Base-by-base conservation (phyloP, 2,888 invertebrate genomes). In the Xiphydria camelus region DNA sequence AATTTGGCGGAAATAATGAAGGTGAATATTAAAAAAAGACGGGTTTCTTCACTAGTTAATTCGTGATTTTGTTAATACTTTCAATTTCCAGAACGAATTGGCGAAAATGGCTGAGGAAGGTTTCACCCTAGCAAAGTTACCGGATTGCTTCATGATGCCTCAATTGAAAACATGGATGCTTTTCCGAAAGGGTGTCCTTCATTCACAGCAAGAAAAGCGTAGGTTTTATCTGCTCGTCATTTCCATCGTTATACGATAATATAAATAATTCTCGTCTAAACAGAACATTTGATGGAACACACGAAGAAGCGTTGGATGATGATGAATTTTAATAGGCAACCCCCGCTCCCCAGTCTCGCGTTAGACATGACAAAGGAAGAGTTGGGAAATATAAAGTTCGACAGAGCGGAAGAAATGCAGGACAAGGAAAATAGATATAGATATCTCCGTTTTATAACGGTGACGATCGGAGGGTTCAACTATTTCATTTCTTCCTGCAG, bases 121-220 rank as follows among this genome's bases (percentile, higher is more conserved):
- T 23, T 73, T 62, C 35, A 7, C 65, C 7, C 67, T 73, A 18
- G 64, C 73, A 2, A 69, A 64, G 36, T 48, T 74, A 38, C 73
- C 73, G 1, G 53, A 57, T 22, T 68, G 64, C 40, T 44, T 66
- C 41, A 49, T 54, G 29, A 59, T 74, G 49, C 73, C 73, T 1
- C 68, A 71, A 41, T 41, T 74, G 15, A 54, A 50, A 41, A 58
- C 58, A 4, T 74, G 73, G 73, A 53, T 72, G 7, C 61, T 66
- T 49, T 66, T 65, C 25, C 61, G 74, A 41, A 53, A 62, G 39
- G 71, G 72, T 37, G 37, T 65, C 10, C 38, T 18, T 12, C 35
- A 38, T 22, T 37, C 29, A 14, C 17, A 44, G 9, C 18, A 19
- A 5, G 22, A 31, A 7, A 44, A 38, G 18, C 29, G 43, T 44